Evolutionary conservation across 2,113 vertebrate genomes (phyloP).

Genomic region (Anguilla rostrata): DNA sequence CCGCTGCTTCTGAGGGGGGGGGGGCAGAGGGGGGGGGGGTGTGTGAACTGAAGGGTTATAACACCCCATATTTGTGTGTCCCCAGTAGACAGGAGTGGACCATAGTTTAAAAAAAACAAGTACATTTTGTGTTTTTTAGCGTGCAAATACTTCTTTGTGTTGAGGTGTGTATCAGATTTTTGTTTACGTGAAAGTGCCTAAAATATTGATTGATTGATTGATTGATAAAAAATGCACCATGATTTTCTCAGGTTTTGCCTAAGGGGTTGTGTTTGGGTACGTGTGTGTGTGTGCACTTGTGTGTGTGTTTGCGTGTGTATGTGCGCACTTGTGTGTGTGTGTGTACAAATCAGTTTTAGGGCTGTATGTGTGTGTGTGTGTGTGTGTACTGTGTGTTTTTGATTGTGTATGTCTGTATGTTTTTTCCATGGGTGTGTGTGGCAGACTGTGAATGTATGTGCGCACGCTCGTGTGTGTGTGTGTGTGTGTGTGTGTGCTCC

Average conservation of each 20-base stretch:
- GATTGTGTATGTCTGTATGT: slow-evolving; percentile 39
- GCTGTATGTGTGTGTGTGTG: slow-evolving; percentile 10
- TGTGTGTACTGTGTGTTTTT: slow-evolving; percentile 12
- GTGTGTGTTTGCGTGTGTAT: slow-evolving; percentile 39
- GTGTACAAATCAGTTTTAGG: slow-evolving; percentile 40
- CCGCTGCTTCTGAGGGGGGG: not conserved
- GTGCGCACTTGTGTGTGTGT: slow-evolving; percentile 38
- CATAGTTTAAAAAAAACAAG: no score
- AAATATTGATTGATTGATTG: not conserved
- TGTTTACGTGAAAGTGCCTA: no score
- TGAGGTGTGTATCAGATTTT: no score
- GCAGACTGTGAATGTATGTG: not conserved
- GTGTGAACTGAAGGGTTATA: not conserved
- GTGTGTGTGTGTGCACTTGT: slow-evolving; percentile 19
- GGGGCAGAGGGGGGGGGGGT: not conserved
- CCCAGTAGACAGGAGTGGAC: not conserved
- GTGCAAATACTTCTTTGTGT: no score
- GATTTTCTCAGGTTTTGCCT: not conserved
- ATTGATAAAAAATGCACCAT: no score
- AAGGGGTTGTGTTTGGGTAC: slow-evolving; percentile 2
- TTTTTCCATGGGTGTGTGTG: not conserved
- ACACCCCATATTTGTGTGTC: not conserved
- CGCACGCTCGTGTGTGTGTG: not conserved
- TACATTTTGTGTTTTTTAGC: no score
- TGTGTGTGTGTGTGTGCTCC: slow-evolving; percentile 34